Base-by-base conservation (phyloP, 1,140 invertebrate genomes). In the Tetramorium alpestre region DNA sequence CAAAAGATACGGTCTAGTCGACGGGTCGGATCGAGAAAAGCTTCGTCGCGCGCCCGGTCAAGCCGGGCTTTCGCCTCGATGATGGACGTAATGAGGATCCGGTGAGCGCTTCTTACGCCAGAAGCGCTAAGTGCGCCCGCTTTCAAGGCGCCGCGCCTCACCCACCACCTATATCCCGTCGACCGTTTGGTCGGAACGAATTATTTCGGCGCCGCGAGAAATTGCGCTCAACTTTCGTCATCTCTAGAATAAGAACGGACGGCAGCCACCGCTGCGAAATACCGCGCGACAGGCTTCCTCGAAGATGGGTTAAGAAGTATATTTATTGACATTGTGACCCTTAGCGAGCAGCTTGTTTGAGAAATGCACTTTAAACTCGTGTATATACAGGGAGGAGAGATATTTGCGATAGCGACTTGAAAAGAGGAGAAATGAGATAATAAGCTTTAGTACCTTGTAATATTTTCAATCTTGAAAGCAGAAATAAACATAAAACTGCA, bases 1-100 rank as follows among this genome's bases (percentile, higher is more conserved):
- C 89, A 91, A 86, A 90, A 85, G 82, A 90, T 49, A 82, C 54
- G 75, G 73, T 87, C 78, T 90, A 89, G 84, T 81, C 41, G 69
- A 41, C 25, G 54, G 56, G 56, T 72, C 22, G 75, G 73, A 78
- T 88, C 72, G 44, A 73, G 64, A 73, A 78, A 49, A 86, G 49
- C 64, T 87, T 56, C 85, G n/a, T 77, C 54, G 69, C 51, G 51
- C 54, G n/a, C 25, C 51, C 33, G 3, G 41, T 28, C 73, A 25
- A 49, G 65, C 25, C 6, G 38, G 38, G 33, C 54, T 82, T 56
- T 78, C 78, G 33, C 72, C 51, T 78, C 85, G 88, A 25, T 87
- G 88, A 89, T 51, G 44, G 85, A 84, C 72, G 72, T 75, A 89
- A 90, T 54, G 85, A 87, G 67, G 18, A 54, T 58, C 58, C 70